Conservation (phyloP, 1,140 invertebrate species). For the Reticulitermes speratus region DNA sequence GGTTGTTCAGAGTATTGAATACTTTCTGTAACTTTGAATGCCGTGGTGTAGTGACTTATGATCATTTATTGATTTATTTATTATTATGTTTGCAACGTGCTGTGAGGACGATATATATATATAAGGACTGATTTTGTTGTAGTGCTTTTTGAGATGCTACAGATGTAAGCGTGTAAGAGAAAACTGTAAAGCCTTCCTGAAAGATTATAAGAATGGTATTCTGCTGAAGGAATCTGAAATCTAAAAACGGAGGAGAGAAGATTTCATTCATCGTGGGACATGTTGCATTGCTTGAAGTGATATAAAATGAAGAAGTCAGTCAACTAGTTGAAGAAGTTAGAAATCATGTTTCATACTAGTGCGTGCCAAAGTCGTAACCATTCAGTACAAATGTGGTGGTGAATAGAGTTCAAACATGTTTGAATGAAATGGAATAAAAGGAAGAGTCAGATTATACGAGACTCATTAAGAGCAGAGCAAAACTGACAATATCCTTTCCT, state of each 20-base stretch:
- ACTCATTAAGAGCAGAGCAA: background rate
- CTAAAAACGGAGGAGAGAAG: constrained; percentile 7
- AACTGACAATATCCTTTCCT: constrained; percentile 60
- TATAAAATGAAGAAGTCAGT: background rate
- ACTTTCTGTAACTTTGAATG: too few relatives aligned
- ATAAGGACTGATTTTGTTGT: too few relatives aligned
- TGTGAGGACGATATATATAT: too few relatives aligned
- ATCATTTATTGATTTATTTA: too few relatives aligned
- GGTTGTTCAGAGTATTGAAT: too few relatives aligned
- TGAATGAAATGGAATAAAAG: background rate
- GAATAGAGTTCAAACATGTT: background rate
- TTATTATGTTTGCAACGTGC: too few relatives aligned
- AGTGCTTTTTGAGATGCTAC: background rate
- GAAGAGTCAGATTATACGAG: background rate
- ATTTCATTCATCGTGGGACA: background rate
- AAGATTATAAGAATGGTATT: background rate
- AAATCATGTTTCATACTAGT: background rate
- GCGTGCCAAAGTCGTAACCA: background rate
- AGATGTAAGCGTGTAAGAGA: background rate
- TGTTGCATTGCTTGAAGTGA: background rate
- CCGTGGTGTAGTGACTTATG: too few relatives aligned
- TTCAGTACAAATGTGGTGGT: background rate
- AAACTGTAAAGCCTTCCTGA: background rate
- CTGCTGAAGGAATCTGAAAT: background rate
- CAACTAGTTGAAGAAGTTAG: background rate